These are phyloP conservation scores for Actinostola sp. DNA, from an alignment of 92 coral and sea anemone species.

Conservation along the genomic window DNA sequence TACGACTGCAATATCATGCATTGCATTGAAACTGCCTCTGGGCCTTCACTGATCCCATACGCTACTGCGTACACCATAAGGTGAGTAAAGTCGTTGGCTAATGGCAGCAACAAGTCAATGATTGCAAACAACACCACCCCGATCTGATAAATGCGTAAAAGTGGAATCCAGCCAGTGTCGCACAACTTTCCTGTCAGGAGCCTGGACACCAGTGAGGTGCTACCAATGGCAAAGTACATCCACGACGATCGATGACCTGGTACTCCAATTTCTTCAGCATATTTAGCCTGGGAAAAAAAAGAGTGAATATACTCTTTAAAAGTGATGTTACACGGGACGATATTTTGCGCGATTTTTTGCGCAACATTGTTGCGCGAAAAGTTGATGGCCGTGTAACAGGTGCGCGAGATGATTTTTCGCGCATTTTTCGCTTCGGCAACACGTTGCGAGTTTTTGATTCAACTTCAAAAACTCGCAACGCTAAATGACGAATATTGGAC, in stretches of 20 bases:
- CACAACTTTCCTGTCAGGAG: slow-evolving; percentile 4
- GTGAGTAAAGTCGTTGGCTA: background rate
- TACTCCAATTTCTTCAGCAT: background rate
- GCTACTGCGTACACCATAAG: background rate
- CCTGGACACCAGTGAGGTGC: background rate
- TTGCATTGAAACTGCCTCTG: background rate
- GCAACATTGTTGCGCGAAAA: no score
- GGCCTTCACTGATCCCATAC: slow-evolving; percentile 1
- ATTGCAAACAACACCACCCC: background rate
- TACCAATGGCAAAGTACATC: slow-evolving; percentile 9
- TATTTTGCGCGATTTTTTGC: no score
- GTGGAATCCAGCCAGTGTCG: slow-evolving; percentile 9
- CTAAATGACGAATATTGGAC: no score
- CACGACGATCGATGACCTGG: slow-evolving; percentile 9
- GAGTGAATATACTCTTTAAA: background rate
- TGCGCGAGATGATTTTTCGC: no score
- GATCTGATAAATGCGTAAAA: slow-evolving; percentile 1
- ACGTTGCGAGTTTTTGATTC: no score
- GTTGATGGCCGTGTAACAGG: no score
- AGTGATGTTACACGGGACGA: no score
- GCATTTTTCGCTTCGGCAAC: no score
- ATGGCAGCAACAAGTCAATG: background rate
- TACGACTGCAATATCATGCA: background rate
- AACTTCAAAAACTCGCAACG: no score
- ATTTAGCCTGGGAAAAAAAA: slow-evolving; percentile 3